phyloP scores from a whole-genome alignment of 1,140 invertebrate genomes.

The Diorhabda carinulata region DNA sequence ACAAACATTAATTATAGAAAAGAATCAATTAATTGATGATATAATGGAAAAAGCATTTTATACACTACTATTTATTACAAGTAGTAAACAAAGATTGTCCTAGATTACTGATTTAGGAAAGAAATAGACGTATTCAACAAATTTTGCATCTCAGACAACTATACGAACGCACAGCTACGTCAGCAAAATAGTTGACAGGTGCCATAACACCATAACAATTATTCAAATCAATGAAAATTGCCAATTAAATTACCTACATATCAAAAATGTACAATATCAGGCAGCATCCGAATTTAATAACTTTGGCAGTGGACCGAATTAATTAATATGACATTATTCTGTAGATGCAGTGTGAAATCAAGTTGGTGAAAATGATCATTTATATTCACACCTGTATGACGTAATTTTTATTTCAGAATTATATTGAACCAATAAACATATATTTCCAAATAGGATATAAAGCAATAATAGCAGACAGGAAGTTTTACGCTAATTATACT shows the following conservation, averaged over 20 bases:
- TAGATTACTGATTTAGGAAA: no score
- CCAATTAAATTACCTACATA: background rate
- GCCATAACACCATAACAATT: background rate
- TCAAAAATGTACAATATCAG: conserved; percentile 2
- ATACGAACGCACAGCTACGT: no score
- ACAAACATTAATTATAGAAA: no score
- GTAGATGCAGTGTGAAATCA: background rate
- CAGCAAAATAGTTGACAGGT: background rate
- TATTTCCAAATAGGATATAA: conserved; percentile 9
- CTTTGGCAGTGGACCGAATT: background rate
- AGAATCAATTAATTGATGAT: no score
- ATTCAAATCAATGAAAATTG: background rate
- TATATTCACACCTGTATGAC: conserved; percentile 23
- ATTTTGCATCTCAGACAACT: no score
- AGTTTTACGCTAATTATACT: background rate
- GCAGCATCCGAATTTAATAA: background rate
- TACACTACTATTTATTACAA: no score
- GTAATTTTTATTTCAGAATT: conserved; percentile 23
- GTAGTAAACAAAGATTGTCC: no score
- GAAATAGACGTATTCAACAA: no score
- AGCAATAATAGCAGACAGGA: conserved; percentile 4
- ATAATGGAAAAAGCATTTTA: no score
- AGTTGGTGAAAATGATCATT: background rate
- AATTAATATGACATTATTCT: background rate
- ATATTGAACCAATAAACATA: background rate